phyloP scores from a whole-genome alignment of 2,888 invertebrate species.

The Tipula vernalis region DNA sequence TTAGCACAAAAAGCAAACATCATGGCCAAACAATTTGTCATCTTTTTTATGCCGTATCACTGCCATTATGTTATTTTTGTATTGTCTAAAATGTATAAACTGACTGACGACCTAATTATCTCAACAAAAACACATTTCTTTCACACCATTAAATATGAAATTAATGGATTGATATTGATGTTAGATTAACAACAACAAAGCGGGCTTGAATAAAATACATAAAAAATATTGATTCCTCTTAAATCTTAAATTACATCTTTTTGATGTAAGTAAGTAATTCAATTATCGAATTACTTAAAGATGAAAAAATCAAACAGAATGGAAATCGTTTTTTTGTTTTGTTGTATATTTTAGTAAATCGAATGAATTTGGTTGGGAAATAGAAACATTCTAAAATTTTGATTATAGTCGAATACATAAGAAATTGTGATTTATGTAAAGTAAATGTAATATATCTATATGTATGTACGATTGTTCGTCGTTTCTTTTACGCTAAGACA shows the following conservation, averaged over 20 bases:
- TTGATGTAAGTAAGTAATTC: background rate
- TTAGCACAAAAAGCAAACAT: background rate
- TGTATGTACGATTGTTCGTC: background rate
- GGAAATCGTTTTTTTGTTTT: background rate
- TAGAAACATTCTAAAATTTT: background rate
- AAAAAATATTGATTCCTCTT: background rate
- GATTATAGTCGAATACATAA: background rate
- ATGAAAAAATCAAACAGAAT: background rate
- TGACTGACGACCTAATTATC: constrained; percentile 4
- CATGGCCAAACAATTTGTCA: background rate
- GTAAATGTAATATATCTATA: background rate
- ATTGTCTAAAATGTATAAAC: background rate
- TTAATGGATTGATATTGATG: constrained; percentile 4
- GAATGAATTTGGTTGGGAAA: background rate
- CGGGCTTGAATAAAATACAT: background rate
- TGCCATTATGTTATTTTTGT: background rate
- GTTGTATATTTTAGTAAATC: background rate
- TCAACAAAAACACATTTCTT: background rate
- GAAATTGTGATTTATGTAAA: background rate
- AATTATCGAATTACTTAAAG: background rate
- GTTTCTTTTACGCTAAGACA: background rate
- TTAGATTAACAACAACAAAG: background rate
- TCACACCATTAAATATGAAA: background rate
- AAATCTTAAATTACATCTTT: background rate
- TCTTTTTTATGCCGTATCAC: background rate